Evolutionary conservation across 1,140 invertebrate genomes (phyloP), one percentile per base, ranked within the genome.

Genomic region (Aphaenogaster ashmeadi): DNA sequence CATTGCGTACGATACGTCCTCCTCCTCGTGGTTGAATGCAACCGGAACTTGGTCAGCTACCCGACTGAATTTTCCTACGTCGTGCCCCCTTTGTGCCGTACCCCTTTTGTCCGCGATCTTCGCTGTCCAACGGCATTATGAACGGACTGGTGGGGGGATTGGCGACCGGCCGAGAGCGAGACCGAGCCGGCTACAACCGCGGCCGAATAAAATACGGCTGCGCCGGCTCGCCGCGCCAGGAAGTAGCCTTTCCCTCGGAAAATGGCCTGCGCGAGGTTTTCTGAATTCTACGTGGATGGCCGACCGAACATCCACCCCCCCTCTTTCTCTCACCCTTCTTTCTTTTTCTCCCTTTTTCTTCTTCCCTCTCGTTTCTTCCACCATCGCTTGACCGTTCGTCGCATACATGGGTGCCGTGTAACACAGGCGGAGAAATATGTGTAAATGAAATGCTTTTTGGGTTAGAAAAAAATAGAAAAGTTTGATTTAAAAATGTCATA

Each of bases 161-260:
- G 71, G 67, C 79, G 79, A 56, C 47, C 8, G 6, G 50, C 64
- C 79, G 79, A 74, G 47, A 54, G 36, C 50, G 78, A 66, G 50
- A 38, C 66, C 13, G 74, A 88, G 69, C 74, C 75, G 56, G 44
- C n/a, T 52, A 58, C 66, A 71, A 88, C 89, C 77, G 69, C 69
- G 64, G 78, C 72, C 89, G 91, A 88, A 88, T 92, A 92, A 91
- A 92, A 92, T 92, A 92, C 91, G 87, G 87, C 56, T 74, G 80
- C 62, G 56, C 52, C 71, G 74, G 64, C 87, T 47, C 58, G 60
- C 56, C 77, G 56, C 56, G 72, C 58, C 87, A 92, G 91, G 87
- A 92, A 90, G 79, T 86, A 71, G 87, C 69, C 84, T 84, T 80
- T 88, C 87, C 83, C 88, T 88, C 50, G 62, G 84, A 88, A 91